Percentiles rank a stretch among this genome's conserved stretches.
Conservation (phyloP, 1,140 invertebrate species). For the Neodiprion lecontei region DNA sequence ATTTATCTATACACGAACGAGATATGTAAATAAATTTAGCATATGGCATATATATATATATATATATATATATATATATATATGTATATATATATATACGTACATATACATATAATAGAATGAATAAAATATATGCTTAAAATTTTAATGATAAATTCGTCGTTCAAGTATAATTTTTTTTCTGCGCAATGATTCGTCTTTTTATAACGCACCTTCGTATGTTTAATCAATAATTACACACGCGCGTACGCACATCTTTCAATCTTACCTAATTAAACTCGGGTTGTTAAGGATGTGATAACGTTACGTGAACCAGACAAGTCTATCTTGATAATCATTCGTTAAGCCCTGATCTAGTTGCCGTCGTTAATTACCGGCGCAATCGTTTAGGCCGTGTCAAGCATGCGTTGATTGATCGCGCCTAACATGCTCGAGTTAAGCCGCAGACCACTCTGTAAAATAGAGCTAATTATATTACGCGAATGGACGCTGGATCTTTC, state of each 20-base stretch:
- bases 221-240: not conserved
- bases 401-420: not conserved
- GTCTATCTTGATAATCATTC: not conserved
- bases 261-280: no score
- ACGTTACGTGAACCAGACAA: not conserved
- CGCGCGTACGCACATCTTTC: not conserved
- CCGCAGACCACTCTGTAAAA: not conserved
- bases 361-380: not conserved
- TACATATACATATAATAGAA: not conserved
- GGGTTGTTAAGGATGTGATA: no score
- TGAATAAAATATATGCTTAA: not conserved
- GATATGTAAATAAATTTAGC: slow-evolving; percentile 1
- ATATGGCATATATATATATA: not conserved
- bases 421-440: not conserved
- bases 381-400: not conserved
- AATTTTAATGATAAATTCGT: not conserved
- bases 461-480: not conserved
- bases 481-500: not conserved
- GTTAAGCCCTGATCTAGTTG: not conserved
- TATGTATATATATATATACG: not conserved
- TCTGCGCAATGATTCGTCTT: no score
- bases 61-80: no score
- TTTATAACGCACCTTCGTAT: not conserved
- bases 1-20: not conserved
- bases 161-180: not conserved